These are phyloP conservation scores for Pristionchus entomophagus DNA, from an alignment of 2,888 invertebrate species.

Conservation along the genomic window DNA sequence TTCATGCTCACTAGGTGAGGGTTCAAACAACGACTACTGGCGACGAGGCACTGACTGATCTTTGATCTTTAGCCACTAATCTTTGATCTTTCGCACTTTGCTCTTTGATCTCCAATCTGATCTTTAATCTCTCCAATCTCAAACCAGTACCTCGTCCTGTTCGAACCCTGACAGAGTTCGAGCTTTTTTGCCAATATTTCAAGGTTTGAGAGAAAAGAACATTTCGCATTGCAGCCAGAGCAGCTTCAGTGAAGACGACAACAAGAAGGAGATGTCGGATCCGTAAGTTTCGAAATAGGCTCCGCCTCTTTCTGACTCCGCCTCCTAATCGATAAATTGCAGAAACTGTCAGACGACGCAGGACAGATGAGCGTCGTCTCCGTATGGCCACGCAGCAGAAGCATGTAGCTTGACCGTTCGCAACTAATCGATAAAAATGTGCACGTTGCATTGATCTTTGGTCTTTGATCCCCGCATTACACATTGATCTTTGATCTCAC, in stretches of 20 bases:
- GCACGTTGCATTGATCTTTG: not conserved
- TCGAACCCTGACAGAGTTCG: not conserved
- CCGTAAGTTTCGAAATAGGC: slow-evolving; percentile 27
- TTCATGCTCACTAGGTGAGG: slow-evolving; percentile 23
- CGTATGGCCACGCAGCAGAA: not conserved
- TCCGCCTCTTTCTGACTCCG: not conserved
- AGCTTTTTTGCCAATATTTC: not conserved
- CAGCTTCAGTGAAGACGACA: slow-evolving; percentile 24
- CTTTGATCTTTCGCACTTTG: not conserved
- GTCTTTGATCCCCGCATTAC: too few species aligned
- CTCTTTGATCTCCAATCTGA: not conserved
- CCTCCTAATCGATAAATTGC: not conserved
- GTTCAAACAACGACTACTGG: not conserved
- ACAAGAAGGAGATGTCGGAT: slow-evolving; percentile 37
- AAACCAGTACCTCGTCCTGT: not conserved
- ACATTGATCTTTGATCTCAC: too few species aligned
- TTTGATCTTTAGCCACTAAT: not conserved
- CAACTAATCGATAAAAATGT: slow-evolving; percentile 34
- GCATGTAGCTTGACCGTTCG: slow-evolving; percentile 17
- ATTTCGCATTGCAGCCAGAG: slow-evolving; percentile 18
- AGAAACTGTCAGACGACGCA: slow-evolving; percentile 31
- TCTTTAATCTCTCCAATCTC: not conserved
- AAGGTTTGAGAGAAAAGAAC: too few species aligned
- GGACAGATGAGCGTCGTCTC: not conserved
- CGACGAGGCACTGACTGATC: not conserved